Base-by-base conservation (phyloP, 2,797 vertebrate species). In the Melanitta fusca region DNA sequence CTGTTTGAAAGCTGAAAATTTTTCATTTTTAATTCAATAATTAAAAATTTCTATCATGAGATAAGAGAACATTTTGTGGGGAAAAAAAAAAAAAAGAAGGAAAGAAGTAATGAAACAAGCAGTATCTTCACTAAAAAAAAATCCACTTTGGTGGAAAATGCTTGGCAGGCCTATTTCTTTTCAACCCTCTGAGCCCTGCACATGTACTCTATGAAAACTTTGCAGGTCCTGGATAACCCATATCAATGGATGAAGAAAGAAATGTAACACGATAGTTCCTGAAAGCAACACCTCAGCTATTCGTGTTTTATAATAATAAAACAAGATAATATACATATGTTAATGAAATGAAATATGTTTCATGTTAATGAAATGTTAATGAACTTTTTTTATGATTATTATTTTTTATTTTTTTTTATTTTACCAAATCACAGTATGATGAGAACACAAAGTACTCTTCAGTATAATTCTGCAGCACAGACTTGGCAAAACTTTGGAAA, bases 401-500 rank as follows among this genome's bases (percentile, higher is more conserved):
- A 36, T 49, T 75, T 8, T 39, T 21, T 36, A 56, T 72, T 43
- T n/a, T 65, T 8, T 54, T 32, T 30, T 56, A 66, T 41, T 45
- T 45, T 45, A 64, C 19, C 11, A 65, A 80, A 58, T 71, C 28
- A 64, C 54, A 78, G 62, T 53, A 92, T 30, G 38, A 87, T 83
- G 22, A 65, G 49, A 84, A 74, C 54, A 53, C 47, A 85, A 83
- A 77, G 25, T 53, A 72, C 15, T 27, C 39, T 28, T 87, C 45
- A 36, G 45, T 56, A 56, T 25, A 91, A 87, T 82, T 86, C 43
- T 65, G 78, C 65, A 89, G 58, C 64, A 66, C 25, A 83, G 71
- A 74, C 47, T 75, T 93, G 75, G 54, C 43, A 96, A 95, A 94
- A 95, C 45, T 91, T 91, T 94, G 88, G 77, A 94, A 95, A 62